Evolutionary conservation across 2,888 invertebrate genomes (phyloP).

Genomic region (Suillia variegata): DNA sequence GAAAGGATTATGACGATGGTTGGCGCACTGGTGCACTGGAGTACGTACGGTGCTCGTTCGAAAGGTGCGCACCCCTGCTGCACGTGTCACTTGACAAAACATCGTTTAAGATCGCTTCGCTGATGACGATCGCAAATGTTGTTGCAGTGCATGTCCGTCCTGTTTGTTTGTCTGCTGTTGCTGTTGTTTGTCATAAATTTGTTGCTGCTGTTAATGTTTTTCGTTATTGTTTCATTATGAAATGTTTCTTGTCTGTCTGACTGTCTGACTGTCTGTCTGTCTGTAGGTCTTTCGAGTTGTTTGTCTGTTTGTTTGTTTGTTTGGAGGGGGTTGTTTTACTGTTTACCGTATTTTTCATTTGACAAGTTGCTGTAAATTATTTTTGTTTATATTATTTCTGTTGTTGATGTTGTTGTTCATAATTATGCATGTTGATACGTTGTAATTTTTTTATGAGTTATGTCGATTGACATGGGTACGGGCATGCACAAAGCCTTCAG

Average conservation of each 20-base stretch:
- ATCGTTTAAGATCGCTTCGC: background rate
- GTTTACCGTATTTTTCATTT: too few relatives aligned
- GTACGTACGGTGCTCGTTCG: too few relatives aligned
- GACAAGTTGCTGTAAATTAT: background rate
- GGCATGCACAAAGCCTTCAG: too few relatives aligned
- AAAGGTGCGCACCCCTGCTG: background rate
- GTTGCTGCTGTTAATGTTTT: background rate
- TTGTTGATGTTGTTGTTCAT: conserved; percentile 12
- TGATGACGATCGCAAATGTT: background rate
- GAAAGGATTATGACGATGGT: background rate
- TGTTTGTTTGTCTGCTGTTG: background rate
- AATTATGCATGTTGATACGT: conserved; percentile 8
- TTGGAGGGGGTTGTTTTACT: background rate
- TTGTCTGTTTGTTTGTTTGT: conserved; percentile 30
- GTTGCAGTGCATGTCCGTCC: background rate
- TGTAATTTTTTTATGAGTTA: background rate
- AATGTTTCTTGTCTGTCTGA: conserved; percentile 19
- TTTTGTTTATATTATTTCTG: conserved; percentile 5
- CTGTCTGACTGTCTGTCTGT: too few relatives aligned
- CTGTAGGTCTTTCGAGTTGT: too few relatives aligned
- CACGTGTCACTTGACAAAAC: background rate
- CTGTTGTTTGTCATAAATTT: conserved; percentile 6
- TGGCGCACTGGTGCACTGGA: background rate
- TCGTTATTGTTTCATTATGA: background rate
- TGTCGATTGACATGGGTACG: background rate